Evolutionary conservation across 1,140 invertebrate genomes (phyloP), one percentile per base, ranked within the genome.

Genomic region (Zaprionus nigranus): DNA sequence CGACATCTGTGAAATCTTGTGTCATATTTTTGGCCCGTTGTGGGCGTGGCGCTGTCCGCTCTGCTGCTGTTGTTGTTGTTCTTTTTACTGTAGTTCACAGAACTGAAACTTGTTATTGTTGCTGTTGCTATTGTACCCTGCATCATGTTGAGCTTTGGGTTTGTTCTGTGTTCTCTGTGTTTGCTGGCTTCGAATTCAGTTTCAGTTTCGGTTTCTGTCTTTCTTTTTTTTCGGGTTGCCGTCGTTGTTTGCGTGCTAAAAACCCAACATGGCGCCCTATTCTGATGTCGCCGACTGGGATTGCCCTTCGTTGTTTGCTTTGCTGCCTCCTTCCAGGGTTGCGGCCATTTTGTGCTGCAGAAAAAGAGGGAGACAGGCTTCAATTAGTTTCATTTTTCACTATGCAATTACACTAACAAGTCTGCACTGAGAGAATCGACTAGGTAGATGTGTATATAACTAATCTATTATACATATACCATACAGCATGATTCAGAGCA

Each of bases 1-100:
- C 81, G 85, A 60, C 85, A 90, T 65, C 75, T 74, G 49, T 86
- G 83, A 63, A 82, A 87, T 69, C 82, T 86, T 68, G 79, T 82
- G 24, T 82, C 82, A 71, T 82, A 69, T 69, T 82, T 86, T 17
- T 67, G 38, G 62, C 62, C 49, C 36, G 60, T 68, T 40, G 38
- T 56, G 38, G 65, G 65, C 40, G 65, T 62, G 57, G 28, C 58
- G 28, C 64, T 58, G 15, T 51, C 43, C 51, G 60, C 59, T 58
- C 46, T 53, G 12, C 28, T 69, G 24, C 28, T 76, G 24, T 60
- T 76, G 24, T 60, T 72, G 49, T 34, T 54, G 59, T 53, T 60
- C 34, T 34, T 58, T 24, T 30, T 65, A 20, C 51, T 67, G 53
- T 26, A 64, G 73, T 72, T 72, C 65, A 69, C 65, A 69, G 71